Conservation (phyloP, 2,888 invertebrate genomes). For the Ceramica pisi region DNA sequence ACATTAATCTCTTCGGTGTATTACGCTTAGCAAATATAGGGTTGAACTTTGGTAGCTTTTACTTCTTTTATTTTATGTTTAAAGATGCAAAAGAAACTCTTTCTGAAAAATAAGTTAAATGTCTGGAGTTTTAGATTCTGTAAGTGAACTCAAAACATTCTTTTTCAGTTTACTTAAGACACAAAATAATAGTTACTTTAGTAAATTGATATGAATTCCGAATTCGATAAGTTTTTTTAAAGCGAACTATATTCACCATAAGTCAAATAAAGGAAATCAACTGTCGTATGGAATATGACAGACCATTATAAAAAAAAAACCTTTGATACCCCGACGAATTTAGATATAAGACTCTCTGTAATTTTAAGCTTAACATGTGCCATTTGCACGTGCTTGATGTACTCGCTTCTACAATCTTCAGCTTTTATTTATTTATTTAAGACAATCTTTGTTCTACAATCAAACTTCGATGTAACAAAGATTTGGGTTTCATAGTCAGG, state of each 20-base stretch:
- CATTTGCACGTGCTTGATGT: conserved; percentile 88
- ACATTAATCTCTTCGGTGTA: conserved; percentile 38
- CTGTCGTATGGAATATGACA: conserved; percentile 55
- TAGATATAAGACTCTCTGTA: conserved; percentile 68
- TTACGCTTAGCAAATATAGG: conserved; percentile 61
- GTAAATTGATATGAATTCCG: neutral
- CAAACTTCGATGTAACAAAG: conserved; percentile 38
- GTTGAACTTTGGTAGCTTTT: conserved; percentile 51
- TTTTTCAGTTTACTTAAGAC: neutral
- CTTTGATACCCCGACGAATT: conserved; percentile 34
- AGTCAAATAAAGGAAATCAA: conserved; percentile 1
- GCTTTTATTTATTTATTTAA: conserved; percentile 84
- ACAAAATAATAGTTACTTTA: neutral
- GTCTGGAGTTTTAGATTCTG: neutral
- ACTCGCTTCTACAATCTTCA: conserved; percentile 72
- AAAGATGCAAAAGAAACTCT: conserved; percentile 28
- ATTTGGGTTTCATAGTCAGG: conserved; percentile 57
- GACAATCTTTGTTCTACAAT: conserved; percentile 56
- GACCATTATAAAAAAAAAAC: conserved; percentile 26
- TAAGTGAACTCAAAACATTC: neutral
- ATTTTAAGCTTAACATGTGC: conserved; percentile 87
- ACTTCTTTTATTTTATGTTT: conserved; percentile 24
- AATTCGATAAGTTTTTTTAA: neutral
- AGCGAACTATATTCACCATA: neutral
- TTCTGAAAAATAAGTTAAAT: neutral